Conservation (phyloP, 1,140 invertebrate genomes). For the Bombus vancouverensis region DNA sequence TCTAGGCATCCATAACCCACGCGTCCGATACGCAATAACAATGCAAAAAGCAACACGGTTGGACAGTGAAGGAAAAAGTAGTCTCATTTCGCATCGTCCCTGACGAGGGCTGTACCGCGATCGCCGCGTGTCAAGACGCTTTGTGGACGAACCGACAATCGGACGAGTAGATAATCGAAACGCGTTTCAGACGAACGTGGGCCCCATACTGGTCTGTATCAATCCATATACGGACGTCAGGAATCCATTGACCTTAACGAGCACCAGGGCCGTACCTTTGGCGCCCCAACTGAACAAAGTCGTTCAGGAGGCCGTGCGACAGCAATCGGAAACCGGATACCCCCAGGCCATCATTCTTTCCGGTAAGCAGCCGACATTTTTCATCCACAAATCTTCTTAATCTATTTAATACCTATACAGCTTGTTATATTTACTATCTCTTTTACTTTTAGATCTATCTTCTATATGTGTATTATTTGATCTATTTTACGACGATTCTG, state of each 20-base stretch:
- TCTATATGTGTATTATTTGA: neutral
- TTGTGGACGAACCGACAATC: neutral
- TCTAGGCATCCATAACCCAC: conserved; percentile 23
- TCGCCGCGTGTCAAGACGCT: neutral
- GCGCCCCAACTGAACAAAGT: conserved; percentile 91
- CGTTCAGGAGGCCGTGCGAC: conserved; percentile 95
- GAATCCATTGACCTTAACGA: conserved; percentile 93
- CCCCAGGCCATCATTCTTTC: conserved; percentile 96
- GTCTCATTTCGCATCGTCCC: neutral
- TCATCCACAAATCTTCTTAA: too few species aligned
- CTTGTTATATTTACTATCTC: neutral
- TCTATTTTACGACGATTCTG: neutral
- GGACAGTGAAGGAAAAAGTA: conserved; percentile 1
- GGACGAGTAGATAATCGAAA: conserved; percentile 18
- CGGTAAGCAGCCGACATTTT: conserved; percentile 82
- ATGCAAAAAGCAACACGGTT: conserved; percentile 2
- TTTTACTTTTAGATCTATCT: neutral
- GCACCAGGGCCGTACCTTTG: conserved; percentile 88
- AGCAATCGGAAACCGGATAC: conserved; percentile 96
- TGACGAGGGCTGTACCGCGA: neutral
- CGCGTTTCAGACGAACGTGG: conserved; percentile 92
- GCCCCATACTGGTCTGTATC: conserved; percentile 93
- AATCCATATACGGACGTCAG: conserved; percentile 94
- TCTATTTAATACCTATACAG: neutral
- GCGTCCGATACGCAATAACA: conserved; percentile 18